Conservation (phyloP, 2,113 vertebrate genomes). For the Athene cunicularia region DNA sequence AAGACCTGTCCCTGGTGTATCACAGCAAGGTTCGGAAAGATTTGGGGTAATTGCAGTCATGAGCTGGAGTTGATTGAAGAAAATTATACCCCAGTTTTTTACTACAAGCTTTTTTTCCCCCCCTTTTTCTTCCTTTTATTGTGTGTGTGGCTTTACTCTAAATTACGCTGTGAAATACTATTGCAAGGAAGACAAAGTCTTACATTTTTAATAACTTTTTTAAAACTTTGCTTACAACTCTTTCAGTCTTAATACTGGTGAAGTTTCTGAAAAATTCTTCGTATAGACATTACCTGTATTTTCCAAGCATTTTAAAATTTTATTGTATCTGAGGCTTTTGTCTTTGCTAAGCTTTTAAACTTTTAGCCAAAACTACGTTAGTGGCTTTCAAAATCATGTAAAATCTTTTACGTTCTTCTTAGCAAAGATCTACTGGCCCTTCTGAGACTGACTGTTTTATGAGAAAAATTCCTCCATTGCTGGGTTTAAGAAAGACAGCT, state of each 20-base stretch:
- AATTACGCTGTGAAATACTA: slow-evolving; percentile 60
- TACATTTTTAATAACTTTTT: slow-evolving; percentile 45
- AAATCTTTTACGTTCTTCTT: background rate
- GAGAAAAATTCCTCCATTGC: background rate
- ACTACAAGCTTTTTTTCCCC: slow-evolving; percentile 36
- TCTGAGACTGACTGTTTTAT: background rate
- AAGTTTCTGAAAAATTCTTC: background rate
- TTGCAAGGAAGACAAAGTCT: slow-evolving; percentile 40
- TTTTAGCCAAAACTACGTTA: background rate
- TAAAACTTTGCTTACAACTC: background rate
- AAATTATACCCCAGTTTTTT: slow-evolving; percentile 88
- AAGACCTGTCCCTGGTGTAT: slow-evolving; percentile 76
- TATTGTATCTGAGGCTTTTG: background rate
- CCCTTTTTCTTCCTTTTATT: slow-evolving; percentile 25
- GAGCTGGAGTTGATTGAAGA: slow-evolving; percentile 92
- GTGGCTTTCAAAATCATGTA: background rate
- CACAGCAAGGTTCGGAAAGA: slow-evolving; percentile 81
- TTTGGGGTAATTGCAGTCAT: slow-evolving; percentile 93
- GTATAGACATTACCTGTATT: background rate
- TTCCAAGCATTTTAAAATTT: background rate
- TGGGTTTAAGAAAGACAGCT: background rate
- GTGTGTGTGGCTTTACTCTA: slow-evolving; percentile 62
- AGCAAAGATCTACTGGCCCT: background rate
- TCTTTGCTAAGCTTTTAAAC: background rate
- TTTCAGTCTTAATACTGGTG: background rate